A percentile compares a stretch with the other conserved stretches of the same genome.
Evolutionary conservation across 2,888 invertebrate genomes (phyloP).

Genomic region (Rhagonycha fulva): DNA sequence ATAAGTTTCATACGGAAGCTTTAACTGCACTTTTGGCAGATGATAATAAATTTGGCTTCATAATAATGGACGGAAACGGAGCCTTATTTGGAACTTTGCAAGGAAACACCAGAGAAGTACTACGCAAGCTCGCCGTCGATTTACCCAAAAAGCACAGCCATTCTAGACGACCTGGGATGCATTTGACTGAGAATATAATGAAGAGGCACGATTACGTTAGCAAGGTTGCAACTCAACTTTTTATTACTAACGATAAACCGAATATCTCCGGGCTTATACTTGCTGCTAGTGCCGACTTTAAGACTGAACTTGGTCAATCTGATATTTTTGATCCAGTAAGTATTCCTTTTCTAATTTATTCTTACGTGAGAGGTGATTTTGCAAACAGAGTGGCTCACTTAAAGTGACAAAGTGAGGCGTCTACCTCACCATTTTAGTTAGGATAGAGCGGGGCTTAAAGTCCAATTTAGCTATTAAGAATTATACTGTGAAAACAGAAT

Average conservation of each 20-base stretch:
- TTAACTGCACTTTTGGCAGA: constrained; percentile 95
- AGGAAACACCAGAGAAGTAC: constrained; percentile 84
- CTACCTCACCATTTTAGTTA: too few species aligned
- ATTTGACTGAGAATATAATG: constrained; percentile 98
- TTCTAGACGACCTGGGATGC: constrained; percentile 99
- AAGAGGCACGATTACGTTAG: constrained; percentile 99
- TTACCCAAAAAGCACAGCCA: constrained; percentile 99
- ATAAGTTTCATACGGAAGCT: constrained; percentile 97
- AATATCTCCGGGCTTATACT: constrained; percentile 97
- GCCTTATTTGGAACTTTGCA: constrained; percentile 98
- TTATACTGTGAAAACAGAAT: too few species aligned
- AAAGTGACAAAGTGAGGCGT: too few species aligned
- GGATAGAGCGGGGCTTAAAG: too few species aligned
- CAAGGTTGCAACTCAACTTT: constrained; percentile 96
- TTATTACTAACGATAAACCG: constrained; percentile 96
- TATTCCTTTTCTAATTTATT: constrained; percentile 33
- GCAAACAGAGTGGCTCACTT: too few species aligned
- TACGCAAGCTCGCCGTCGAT: constrained; percentile 97
- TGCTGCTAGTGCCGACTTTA: constrained; percentile 99
- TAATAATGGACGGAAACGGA: constrained; percentile 99
- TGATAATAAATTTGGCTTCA: constrained; percentile 99
- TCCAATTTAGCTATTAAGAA: too few species aligned
- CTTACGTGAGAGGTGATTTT: background rate
- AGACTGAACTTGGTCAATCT: constrained; percentile 98
- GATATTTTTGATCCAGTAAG: constrained; percentile 99